These are phyloP conservation scores for Brachymystax lenok DNA, from an alignment of 2,797 vertebrate species.

Conservation along the genomic window DNA sequence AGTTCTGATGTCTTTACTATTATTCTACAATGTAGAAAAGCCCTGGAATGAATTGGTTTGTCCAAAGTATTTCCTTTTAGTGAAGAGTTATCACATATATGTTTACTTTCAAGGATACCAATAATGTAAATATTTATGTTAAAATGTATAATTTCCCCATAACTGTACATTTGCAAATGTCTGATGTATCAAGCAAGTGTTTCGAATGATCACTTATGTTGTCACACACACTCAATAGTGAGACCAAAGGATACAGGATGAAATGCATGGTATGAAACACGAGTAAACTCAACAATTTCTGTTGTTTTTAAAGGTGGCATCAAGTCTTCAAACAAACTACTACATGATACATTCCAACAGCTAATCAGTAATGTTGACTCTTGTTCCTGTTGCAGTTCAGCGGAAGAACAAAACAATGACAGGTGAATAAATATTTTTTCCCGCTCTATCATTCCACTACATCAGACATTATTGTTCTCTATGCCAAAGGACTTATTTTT, in stretches of 20 bases:
- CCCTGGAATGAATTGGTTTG: no score
- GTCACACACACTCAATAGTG: neutral
- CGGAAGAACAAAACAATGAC: constrained; percentile 21
- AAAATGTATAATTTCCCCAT: no score
- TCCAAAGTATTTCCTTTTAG: neutral
- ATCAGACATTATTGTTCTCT: neutral
- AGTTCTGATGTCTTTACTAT: no score
- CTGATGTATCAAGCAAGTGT: neutral
- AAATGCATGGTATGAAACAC: neutral
- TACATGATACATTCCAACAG: neutral
- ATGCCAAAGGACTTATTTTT: neutral
- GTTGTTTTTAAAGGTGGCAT: neutral
- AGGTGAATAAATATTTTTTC: constrained; percentile 12
- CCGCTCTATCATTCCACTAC: neutral
- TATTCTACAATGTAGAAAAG: no score
- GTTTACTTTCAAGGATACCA: neutral
- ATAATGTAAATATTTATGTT: no score
- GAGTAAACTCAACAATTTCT: neutral
- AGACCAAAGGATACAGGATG: neutral
- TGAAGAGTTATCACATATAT: neutral
- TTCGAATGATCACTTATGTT: neutral
- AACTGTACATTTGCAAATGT: neutral
- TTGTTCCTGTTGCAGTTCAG: constrained; percentile 17
- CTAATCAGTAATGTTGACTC: neutral
- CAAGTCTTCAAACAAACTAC: neutral